Evolutionary conservation across 2,888 invertebrate genomes (phyloP).

Genomic region (Morinoia aosen): DNA sequence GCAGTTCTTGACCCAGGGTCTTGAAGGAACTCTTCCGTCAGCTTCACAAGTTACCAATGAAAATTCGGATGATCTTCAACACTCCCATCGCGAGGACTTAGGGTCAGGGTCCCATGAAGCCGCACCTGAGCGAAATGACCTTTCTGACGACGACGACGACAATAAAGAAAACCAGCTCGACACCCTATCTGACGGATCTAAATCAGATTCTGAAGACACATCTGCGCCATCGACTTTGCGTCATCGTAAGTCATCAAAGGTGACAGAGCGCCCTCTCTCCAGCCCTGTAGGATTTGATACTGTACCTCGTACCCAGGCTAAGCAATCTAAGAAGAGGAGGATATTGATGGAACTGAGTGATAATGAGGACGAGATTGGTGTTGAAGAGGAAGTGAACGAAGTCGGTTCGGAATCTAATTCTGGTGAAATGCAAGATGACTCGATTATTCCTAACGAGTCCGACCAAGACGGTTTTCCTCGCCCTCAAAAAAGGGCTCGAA

Average conservation of each 20-base stretch:
- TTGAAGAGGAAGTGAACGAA: not conserved
- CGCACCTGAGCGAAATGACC: not conserved
- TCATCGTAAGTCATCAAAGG: not conserved
- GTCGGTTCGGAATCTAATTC: not conserved
- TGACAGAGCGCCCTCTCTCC: not conserved
- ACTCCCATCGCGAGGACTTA: not conserved
- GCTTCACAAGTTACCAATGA: not conserved
- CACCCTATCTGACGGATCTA: not conserved
- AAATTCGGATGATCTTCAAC: not conserved
- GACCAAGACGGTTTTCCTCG: not conserved
- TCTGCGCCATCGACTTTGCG: not conserved
- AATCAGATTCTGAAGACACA: not conserved
- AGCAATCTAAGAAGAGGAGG: conserved; percentile 48
- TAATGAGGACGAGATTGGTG: not conserved
- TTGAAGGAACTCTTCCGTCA: conserved; percentile 76
- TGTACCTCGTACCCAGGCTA: not conserved
- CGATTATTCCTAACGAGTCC: not conserved
- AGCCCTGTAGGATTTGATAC: not conserved
- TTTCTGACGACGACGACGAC: not conserved
- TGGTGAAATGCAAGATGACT: not conserved
- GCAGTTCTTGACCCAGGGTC: conserved; percentile 69
- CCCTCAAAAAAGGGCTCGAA: conserved; percentile 8
- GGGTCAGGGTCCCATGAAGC: not conserved
- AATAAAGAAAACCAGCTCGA: not conserved
- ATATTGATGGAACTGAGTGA: conserved; percentile 44